A percentile compares a stretch with the other conserved stretches of the same genome.
phyloP scores from a whole-genome alignment of 2,797 vertebrate genomes.

The Danio jaintianensis region DNA sequence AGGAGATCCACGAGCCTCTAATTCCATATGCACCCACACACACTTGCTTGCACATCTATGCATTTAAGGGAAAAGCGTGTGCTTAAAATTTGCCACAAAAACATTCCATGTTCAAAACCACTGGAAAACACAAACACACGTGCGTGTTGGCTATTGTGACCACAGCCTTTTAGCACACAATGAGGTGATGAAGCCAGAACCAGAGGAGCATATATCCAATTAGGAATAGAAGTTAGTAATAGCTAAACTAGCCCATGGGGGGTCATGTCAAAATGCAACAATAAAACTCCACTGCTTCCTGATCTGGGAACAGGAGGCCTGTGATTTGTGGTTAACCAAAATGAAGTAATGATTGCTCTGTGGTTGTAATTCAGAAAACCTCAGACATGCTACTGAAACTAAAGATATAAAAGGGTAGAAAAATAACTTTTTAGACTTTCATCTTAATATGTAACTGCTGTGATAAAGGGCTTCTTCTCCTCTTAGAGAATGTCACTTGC shows the following conservation, averaged over 20 bases:
- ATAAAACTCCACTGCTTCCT: constrained; percentile 83
- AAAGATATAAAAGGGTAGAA: not conserved
- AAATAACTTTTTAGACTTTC: not conserved
- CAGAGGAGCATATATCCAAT: constrained; percentile 85
- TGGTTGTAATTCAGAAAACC: constrained; percentile 87
- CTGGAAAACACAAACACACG: constrained; percentile 18
- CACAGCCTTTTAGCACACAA: constrained; percentile 31
- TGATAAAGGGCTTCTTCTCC: constrained; percentile 33
- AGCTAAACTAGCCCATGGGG: constrained; percentile 78
- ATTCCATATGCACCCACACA: constrained; percentile 52
- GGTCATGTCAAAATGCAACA: constrained; percentile 76
- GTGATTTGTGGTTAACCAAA: constrained; percentile 92
- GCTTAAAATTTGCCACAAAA: constrained; percentile 42
- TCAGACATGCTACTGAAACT: constrained; percentile 44
- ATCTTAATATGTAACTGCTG: not conserved
- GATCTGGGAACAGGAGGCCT: constrained; percentile 83
- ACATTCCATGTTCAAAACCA: constrained; percentile 35
- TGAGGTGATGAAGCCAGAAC: constrained; percentile 69
- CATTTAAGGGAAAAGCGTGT: constrained; percentile 27
- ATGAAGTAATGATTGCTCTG: constrained; percentile 96
- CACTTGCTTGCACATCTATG: constrained; percentile 43
- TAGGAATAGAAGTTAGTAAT: constrained; percentile 82
- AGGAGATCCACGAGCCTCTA: constrained; percentile 49
- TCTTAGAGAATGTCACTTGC: constrained; percentile 67
- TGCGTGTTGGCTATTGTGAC: constrained; percentile 31